Evolutionary conservation across 2,888 invertebrate species (phyloP), one percentile per base, ranked within the genome.

Genomic region (Caenorhabditis sulstoni): DNA sequence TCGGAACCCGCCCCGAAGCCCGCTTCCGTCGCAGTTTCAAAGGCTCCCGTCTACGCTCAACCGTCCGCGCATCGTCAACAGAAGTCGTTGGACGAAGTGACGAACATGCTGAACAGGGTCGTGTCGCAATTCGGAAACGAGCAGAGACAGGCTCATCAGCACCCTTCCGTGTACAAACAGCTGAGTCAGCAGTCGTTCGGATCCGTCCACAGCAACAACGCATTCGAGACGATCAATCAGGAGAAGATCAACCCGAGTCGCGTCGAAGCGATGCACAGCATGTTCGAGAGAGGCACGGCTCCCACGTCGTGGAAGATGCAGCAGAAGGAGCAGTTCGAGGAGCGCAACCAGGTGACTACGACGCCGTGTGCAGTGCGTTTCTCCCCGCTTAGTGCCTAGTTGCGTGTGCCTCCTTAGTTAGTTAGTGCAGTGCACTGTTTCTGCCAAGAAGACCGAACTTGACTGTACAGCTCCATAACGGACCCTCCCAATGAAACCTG

Each of bases 181-280:
- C n/a, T 70, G 49, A 71, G 66, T 41, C 75, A 75, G 44, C 67
- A 67, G 35, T 67, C 67, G 14, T 67, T 75, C 16, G 67, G 67
- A 8, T 67, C 67, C 0, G 67, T 53, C 1, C 68, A 77, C 52
- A 62, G 66, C 22, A 61, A 62, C 39, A 81, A 81, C 55, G 82
- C 84, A 11, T 84, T 84, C 59, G 81, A 84, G 67, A 84, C 84
- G 18, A 84, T 84, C 14, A 84, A 84, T 57, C 82, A 87, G 64
- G 89, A 89, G 76, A 79, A 87, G 58, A 80, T 88, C 66, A 87
- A 86, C 75, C 87, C 89, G 11, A 85, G 85, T 67, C 85, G 87
- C 14, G 89, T 89, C 14, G 87, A 88, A 58, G 87, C 87, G 16
- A 89, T 89, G 81, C 87, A 88, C 52, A 82, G 85, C 37, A 87